Evolutionary conservation across 2,888 invertebrate species (phyloP).

Genomic region (Scaptomyza reducta): DNA sequence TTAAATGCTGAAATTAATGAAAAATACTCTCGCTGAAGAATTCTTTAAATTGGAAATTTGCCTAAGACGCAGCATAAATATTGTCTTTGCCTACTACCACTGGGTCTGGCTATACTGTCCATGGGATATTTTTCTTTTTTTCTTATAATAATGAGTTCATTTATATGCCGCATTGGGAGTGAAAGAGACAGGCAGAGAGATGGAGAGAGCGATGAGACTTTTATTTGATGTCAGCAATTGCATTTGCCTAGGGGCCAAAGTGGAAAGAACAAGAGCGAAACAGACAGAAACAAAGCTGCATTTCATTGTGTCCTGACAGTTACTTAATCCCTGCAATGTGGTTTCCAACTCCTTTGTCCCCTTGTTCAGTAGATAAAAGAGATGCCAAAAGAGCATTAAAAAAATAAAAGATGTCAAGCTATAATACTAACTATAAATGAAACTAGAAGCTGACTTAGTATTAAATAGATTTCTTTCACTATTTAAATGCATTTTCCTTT

Average conservation of each 20-base stretch:
- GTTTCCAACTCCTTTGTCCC: constrained; percentile 22
- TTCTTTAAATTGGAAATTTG: constrained; percentile 62
- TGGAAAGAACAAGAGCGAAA: constrained; percentile 6
- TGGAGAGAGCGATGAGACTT: background rate
- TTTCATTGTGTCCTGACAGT: constrained; percentile 36
- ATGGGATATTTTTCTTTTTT: constrained; percentile 1
- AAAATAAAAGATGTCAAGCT: constrained; percentile 8
- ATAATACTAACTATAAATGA: constrained; percentile 33
- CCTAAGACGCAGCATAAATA: constrained; percentile 62
- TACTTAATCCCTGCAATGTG: constrained; percentile 44
- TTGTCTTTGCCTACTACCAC: constrained; percentile 43
- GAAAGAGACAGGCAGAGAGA: background rate
- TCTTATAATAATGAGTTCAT: constrained; percentile 72
- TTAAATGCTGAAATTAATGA: constrained; percentile 76
- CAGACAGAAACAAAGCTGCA: constrained; percentile 24
- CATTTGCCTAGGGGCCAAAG: constrained; percentile 21
- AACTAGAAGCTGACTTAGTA: constrained; percentile 3
- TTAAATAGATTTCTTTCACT: background rate
- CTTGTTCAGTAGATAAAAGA: background rate
- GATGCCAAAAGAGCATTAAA: constrained; percentile 5
- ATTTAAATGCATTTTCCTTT: background rate
- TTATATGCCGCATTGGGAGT: constrained; percentile 67
- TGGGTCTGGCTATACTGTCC: constrained; percentile 18
- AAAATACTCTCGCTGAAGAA: constrained; percentile 62
- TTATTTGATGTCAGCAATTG: constrained; percentile 45